These are phyloP conservation scores for Perccottus glenii DNA, from an alignment of 2,113 vertebrate genomes.

Conservation along the genomic window DNA sequence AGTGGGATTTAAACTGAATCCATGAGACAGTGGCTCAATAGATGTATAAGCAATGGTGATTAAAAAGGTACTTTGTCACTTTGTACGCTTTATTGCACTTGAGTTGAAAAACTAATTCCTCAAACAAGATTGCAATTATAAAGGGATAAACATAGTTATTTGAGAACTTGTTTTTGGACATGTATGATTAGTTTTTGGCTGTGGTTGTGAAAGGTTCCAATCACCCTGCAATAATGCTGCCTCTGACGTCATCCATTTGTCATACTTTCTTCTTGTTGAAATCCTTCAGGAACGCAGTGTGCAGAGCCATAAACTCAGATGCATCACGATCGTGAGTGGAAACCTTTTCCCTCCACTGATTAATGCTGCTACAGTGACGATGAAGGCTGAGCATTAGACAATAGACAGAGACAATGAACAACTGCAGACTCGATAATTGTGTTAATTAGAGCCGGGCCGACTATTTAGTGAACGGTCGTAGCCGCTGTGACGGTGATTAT, in stretches of 20 bases:
- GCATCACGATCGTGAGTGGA: slow-evolving; percentile 41
- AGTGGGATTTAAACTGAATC: too few relatives aligned
- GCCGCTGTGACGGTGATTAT: slow-evolving; percentile 48
- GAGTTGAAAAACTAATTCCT: slow-evolving; percentile 35
- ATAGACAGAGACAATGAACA: slow-evolving; percentile 44
- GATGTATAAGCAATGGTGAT: slow-evolving; percentile 25
- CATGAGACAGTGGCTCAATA: background rate
- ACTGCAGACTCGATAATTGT: slow-evolving; percentile 46
- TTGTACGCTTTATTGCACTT: slow-evolving; percentile 19
- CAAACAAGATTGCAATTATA: slow-evolving; percentile 46
- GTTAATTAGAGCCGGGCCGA: slow-evolving; percentile 39
- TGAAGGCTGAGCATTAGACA: slow-evolving; percentile 41
- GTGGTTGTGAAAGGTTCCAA: slow-evolving; percentile 38
- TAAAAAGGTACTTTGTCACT: slow-evolving; percentile 32
- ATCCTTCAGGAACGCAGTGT: slow-evolving; percentile 18
- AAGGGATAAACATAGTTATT: slow-evolving; percentile 49
- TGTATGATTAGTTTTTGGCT: slow-evolving; percentile 59
- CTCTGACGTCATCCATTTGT: slow-evolving; percentile 68
- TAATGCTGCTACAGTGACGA: slow-evolving; percentile 36
- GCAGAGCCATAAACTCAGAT: slow-evolving; percentile 25
- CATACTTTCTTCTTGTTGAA: slow-evolving; percentile 46
- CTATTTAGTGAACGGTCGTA: slow-evolving; percentile 35
- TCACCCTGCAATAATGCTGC: slow-evolving; percentile 41
- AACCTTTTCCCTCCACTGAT: slow-evolving; percentile 48
- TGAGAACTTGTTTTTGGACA: slow-evolving; percentile 50